Evolutionary conservation across 2,113 vertebrate genomes (phyloP).

Genomic region (Silurus meridionalis): DNA sequence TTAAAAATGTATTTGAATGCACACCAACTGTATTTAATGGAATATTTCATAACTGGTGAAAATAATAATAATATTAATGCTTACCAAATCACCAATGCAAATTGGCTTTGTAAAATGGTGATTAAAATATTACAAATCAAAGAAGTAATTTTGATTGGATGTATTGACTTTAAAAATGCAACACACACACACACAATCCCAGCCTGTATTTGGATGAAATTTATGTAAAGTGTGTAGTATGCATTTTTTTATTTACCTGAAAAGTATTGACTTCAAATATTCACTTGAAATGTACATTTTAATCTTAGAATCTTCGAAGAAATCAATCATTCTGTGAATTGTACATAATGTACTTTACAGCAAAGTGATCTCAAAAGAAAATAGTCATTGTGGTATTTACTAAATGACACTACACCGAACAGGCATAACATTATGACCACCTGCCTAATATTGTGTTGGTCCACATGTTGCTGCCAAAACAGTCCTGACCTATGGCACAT

Average conservation of each 20-base stretch:
- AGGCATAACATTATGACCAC: not conserved
- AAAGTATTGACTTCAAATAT: no score
- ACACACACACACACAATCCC: no score
- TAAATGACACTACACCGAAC: not conserved
- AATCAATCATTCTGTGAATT: not conserved
- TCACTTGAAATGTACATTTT: not conserved
- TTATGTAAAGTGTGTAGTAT: no score
- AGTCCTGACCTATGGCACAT: no score
- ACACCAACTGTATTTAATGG: not conserved
- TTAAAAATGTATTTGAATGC: not conserved
- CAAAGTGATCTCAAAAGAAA: not conserved
- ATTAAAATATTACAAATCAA: not conserved
- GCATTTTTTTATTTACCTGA: no score
- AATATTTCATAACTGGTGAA: not conserved
- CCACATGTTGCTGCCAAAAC: no score
- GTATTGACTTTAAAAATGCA: not conserved
- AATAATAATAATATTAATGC: no score
- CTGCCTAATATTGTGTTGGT: no score
- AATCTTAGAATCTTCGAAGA: not conserved
- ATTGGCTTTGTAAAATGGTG: not conserved
- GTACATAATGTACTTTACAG: not conserved
- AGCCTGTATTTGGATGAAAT: no score
- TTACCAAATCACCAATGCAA: no score
- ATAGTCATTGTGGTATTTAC: not conserved
- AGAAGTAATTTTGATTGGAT: not conserved